Evolutionary conservation across 2,888 invertebrate genomes (phyloP).

Genomic region (Ashinkailepas kermadecensis): DNA sequence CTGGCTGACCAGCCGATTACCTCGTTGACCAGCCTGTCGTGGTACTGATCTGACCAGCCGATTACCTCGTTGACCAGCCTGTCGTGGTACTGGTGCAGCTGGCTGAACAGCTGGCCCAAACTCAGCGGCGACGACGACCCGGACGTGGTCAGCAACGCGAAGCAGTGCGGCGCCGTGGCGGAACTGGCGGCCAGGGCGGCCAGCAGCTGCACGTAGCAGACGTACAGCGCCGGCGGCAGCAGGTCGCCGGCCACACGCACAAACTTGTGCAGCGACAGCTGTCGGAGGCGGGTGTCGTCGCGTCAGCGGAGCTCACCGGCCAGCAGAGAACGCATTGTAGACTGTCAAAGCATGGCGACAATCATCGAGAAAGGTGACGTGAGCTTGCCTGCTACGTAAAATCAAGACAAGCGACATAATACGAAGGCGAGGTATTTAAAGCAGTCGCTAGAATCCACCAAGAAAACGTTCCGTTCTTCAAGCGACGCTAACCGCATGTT

Average conservation of each 20-base stretch:
- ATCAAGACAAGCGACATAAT: too few relatives aligned
- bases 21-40: too few relatives aligned
- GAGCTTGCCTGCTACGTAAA: too few relatives aligned
- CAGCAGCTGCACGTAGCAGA: slow-evolving; percentile 79
- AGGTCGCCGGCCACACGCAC: slow-evolving; percentile 79
- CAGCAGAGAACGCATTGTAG: too few relatives aligned
- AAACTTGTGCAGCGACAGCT: slow-evolving; percentile 81
- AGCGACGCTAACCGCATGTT: too few relatives aligned
- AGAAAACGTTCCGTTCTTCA: too few relatives aligned
- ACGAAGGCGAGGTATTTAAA: too few relatives aligned
- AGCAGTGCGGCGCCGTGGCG: slow-evolving; percentile 64
- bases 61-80: slow-evolving; percentile 46
- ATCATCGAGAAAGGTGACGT: too few relatives aligned
- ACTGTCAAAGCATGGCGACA: too few relatives aligned
- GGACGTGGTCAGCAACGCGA: slow-evolving; percentile 55
- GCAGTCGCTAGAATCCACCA: too few relatives aligned
- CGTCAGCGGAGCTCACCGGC: not conserved
- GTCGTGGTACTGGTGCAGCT: slow-evolving; percentile 54
- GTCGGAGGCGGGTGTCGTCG: slow-evolving; percentile 35
- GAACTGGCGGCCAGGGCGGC: slow-evolving; percentile 61
- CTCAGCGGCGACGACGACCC: slow-evolving; percentile 43
- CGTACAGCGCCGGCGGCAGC: slow-evolving; percentile 72
- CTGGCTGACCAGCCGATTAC: too few relatives aligned
- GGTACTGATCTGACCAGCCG: too few relatives aligned
- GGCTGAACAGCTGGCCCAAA: slow-evolving; percentile 71